These are phyloP conservation scores for Cochlearius cochlearius DNA, from an alignment of 2,113 vertebrate species.

Conservation along the genomic window DNA sequence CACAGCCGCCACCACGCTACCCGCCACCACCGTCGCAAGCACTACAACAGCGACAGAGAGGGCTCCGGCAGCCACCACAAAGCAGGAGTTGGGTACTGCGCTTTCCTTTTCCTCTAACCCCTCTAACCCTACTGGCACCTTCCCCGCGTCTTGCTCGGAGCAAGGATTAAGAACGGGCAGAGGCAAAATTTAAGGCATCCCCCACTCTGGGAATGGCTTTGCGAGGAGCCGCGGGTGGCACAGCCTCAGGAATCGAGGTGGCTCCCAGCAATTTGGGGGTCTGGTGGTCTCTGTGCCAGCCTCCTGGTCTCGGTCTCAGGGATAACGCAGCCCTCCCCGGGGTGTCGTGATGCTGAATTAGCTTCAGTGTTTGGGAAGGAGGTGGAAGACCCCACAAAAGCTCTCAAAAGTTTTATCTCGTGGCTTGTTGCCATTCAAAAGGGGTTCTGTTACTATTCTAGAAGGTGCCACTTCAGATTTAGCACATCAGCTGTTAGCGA, in stretches of 20 bases:
- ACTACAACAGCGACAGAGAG: conserved; percentile 64
- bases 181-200: not conserved
- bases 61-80: conserved; percentile 70
- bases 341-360: not conserved
- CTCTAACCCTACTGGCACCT: not conserved
- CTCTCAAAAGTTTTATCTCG: accelerated
- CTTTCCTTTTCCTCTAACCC: conserved; percentile 19
- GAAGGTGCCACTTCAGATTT: not conserved
- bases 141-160: not conserved
- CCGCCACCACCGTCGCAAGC: conserved; percentile 57
- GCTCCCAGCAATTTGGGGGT: not conserved
- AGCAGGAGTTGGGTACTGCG: conserved; percentile 75
- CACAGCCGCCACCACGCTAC: not conserved
- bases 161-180: accelerated
- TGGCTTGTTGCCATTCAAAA: not conserved
- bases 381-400: not conserved
- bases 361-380: not conserved
- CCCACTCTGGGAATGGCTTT: accelerated
- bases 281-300: not conserved
- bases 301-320: not conserved
- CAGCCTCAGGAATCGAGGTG: not conserved
- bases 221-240: not conserved
- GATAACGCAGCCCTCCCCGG: not conserved
- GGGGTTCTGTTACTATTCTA: not conserved
- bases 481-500: not conserved